Evolutionary conservation across 2,797 vertebrate species (phyloP).

Genomic region (Manis crassicaudata): DNA sequence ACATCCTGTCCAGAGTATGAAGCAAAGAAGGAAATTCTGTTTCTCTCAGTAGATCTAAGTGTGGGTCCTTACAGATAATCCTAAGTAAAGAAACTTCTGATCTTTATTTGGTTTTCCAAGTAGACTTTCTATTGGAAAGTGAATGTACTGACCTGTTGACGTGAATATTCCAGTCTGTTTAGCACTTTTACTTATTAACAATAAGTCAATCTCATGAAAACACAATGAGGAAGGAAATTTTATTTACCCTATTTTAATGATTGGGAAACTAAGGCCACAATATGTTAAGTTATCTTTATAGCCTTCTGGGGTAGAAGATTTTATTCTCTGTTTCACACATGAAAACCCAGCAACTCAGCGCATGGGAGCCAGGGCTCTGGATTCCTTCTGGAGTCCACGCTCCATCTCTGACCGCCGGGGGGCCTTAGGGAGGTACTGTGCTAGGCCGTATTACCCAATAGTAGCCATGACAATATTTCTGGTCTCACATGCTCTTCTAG

Average conservation of each 20-base stretch:
- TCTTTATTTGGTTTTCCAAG: neutral
- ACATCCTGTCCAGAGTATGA: neutral
- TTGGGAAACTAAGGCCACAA: neutral
- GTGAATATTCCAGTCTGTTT: neutral
- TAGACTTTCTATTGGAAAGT: neutral
- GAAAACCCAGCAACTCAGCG: neutral
- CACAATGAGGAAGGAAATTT: neutral
- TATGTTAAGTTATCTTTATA: neutral
- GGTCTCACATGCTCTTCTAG: neutral
- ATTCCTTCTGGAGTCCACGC: neutral
- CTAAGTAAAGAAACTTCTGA: neutral
- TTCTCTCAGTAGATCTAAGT: neutral
- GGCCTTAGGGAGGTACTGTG: neutral
- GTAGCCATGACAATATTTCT: neutral
- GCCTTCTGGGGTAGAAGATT: neutral
- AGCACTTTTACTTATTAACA: neutral
- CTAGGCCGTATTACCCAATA: neutral
- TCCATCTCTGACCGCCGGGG: no score
- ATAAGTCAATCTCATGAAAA: neutral
- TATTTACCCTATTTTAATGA: conserved; percentile 4
- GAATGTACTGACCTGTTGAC: neutral
- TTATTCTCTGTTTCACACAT: neutral
- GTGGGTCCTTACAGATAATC: neutral
- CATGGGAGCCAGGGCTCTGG: neutral
- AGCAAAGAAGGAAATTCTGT: neutral